Evolutionary conservation across 2,113 vertebrate genomes (phyloP).

Genomic region (Gymnorhina tibicen): DNA sequence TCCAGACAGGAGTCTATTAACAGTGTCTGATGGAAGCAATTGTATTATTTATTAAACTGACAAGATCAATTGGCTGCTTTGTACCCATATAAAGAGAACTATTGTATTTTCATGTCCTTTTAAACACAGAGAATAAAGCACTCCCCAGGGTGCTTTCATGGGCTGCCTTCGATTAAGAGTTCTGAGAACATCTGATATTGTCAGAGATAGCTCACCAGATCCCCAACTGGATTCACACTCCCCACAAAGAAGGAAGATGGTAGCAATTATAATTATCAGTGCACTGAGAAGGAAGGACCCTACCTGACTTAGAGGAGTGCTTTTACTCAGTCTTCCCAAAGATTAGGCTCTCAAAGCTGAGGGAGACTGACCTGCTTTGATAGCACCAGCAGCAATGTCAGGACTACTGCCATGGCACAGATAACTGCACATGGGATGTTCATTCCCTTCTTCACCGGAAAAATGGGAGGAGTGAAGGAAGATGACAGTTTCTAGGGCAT

Average conservation of each 20-base stretch:
- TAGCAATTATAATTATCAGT: slow-evolving; percentile 53
- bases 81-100: slow-evolving; percentile 33
- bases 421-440: background rate
- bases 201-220: slow-evolving; percentile 34
- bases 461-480: background rate
- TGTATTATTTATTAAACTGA: slow-evolving; percentile 70
- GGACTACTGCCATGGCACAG: background rate
- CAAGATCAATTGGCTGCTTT: slow-evolving; percentile 67
- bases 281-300: slow-evolving; percentile 25
- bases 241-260: slow-evolving; percentile 34
- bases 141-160: slow-evolving; percentile 55
- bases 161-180: slow-evolving; percentile 59
- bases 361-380: background rate
- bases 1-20: slow-evolving; percentile 64
- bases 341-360: background rate
- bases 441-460: background rate
- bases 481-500: background rate
- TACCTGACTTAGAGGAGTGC: slow-evolving; percentile 15
- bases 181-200: slow-evolving; percentile 61
- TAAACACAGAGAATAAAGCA: slow-evolving; percentile 60
- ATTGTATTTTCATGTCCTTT: slow-evolving; percentile 64
- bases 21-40: slow-evolving; percentile 61
- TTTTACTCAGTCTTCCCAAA: slow-evolving; percentile 43
- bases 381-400: background rate
- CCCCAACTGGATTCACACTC: slow-evolving; percentile 27